A percentile compares a stretch with the other conserved stretches of the same genome.
Conservation (phyloP, 2,113 vertebrate genomes). For the Montifringilla adamsi region DNA sequence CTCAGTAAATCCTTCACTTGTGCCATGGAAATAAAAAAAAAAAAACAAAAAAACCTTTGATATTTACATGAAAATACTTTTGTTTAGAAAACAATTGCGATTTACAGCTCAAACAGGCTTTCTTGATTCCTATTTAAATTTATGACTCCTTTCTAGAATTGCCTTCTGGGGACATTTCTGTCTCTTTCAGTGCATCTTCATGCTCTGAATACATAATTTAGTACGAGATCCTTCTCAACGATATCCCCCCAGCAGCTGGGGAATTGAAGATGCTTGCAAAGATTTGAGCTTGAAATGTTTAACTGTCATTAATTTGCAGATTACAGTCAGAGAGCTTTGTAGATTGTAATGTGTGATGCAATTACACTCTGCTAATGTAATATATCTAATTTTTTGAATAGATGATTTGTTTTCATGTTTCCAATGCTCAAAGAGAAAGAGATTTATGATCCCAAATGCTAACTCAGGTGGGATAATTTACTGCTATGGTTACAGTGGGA, state of each 20-base stretch:
- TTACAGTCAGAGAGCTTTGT: not conserved
- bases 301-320: slow-evolving; percentile 52
- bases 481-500: not conserved
- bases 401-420: not conserved
- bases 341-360: not conserved
- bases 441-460: not conserved
- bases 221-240: not conserved
- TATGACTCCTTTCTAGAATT: not conserved
- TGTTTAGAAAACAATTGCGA: not conserved
- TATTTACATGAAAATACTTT: not conserved
- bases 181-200: not conserved
- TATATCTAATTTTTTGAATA: not conserved
- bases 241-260: not conserved
- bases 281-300: slow-evolving; percentile 21
- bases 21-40: not conserved
- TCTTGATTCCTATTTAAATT: not conserved
- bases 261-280: not conserved
- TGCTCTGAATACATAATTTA: slow-evolving; percentile 26
- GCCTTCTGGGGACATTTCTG: slow-evolving; percentile 13
- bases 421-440: not conserved
- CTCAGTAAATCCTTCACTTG: not conserved
- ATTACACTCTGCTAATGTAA: slow-evolving; percentile 4
- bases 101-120: not conserved
- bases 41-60: not conserved
- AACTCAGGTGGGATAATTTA: not conserved